Conservation (phyloP, 2,888 invertebrate species). For the Rhimphoctona megacephalus region DNA sequence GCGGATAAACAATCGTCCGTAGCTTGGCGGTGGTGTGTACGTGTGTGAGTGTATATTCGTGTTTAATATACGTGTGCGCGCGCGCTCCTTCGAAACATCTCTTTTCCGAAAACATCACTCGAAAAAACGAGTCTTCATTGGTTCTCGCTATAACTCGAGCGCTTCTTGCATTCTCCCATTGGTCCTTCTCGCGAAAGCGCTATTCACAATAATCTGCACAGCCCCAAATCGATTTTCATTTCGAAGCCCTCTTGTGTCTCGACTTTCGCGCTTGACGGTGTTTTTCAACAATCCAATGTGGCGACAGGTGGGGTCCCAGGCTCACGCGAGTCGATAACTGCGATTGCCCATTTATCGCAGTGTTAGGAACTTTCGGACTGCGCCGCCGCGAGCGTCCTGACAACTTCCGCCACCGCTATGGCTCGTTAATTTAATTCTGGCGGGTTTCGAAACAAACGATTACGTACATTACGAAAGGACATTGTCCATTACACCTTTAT, state of each 20-base stretch:
- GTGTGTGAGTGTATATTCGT: constrained; percentile 23
- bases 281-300: background rate
- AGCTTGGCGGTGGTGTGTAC: constrained; percentile 28
- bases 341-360: too few relatives aligned
- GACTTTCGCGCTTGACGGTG: background rate
- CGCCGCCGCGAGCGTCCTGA: too few relatives aligned
- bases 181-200: constrained; percentile 26
- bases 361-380: too few relatives aligned
- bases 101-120: constrained; percentile 53
- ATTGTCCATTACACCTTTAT: too few relatives aligned
- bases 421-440: too few relatives aligned
- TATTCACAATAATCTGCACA: constrained; percentile 48
- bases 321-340: too few relatives aligned
- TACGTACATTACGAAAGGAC: too few relatives aligned
- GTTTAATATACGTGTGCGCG: constrained; percentile 23
- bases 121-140: constrained; percentile 26
- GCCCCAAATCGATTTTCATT: constrained; percentile 50
- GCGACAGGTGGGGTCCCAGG: too few relatives aligned
- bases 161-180: constrained; percentile 27
- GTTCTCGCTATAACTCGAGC: background rate
- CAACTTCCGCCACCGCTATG: too few relatives aligned
- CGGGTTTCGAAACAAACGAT: too few relatives aligned
- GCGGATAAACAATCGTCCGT: constrained; percentile 79
- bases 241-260: constrained; percentile 8
- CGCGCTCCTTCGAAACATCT: constrained; percentile 11